These are phyloP conservation scores for Lycaena phlaeas DNA, from an alignment of 2,888 invertebrate genomes.

Conservation along the genomic window DNA sequence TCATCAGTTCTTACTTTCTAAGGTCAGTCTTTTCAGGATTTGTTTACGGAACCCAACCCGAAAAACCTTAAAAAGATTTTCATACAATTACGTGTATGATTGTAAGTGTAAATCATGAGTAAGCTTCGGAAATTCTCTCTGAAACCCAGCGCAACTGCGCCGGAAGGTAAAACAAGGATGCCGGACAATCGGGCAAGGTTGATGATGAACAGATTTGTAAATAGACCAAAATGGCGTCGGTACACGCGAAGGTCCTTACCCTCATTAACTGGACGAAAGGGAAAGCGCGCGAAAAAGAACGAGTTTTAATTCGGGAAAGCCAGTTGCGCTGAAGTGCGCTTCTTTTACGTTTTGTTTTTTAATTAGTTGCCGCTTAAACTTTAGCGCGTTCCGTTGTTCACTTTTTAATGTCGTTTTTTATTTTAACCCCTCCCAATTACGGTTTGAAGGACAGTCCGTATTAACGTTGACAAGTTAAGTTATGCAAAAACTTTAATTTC, in stretches of 20 bases:
- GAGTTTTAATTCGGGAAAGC: constrained; percentile 53
- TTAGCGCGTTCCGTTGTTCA: constrained; percentile 45
- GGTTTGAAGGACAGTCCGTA: constrained; percentile 27
- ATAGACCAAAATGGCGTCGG: constrained; percentile 29
- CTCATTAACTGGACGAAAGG: constrained; percentile 60
- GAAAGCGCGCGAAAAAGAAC: constrained; percentile 53
- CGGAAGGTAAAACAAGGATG: constrained; percentile 12
- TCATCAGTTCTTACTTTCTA: no score
- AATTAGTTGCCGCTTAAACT: constrained; percentile 62
- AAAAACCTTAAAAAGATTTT: no score
- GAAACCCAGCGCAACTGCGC: background rate
- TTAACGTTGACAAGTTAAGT: constrained; percentile 24
- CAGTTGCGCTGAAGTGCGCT: constrained; percentile 42
- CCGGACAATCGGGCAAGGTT: constrained; percentile 18
- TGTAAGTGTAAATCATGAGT: no score
- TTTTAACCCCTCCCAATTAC: constrained; percentile 27
- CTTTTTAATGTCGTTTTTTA: constrained; percentile 32
- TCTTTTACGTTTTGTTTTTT: constrained; percentile 55
- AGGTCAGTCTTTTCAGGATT: no score
- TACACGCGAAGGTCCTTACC: constrained; percentile 49
- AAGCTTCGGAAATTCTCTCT: no score
- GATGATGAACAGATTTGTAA: constrained; percentile 25
- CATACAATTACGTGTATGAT: no score
- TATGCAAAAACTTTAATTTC: constrained; percentile 19
- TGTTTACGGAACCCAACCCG: no score